Evolutionary conservation across 1,140 invertebrate genomes (phyloP).

Genomic region (Sycophaga agraensis): DNA sequence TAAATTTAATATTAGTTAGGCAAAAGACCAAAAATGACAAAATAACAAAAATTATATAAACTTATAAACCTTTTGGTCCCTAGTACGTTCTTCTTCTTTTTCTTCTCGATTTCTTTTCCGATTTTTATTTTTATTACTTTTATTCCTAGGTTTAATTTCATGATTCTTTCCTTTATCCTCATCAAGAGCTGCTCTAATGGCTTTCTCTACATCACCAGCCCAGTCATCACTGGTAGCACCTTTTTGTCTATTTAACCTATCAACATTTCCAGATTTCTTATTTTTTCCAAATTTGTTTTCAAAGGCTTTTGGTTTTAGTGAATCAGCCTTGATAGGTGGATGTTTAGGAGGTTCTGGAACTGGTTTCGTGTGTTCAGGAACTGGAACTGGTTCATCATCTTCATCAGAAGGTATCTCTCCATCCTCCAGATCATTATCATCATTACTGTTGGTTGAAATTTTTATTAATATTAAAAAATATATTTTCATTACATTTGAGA

Average conservation of each 20-base stretch:
- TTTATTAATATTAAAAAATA: neutral
- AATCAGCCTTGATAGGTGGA: constrained; percentile 32
- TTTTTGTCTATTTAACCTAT: constrained; percentile 50
- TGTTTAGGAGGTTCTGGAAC: constrained; percentile 23
- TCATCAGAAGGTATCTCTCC: constrained; percentile 66
- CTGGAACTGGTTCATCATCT: constrained; percentile 52
- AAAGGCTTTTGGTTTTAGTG: constrained; percentile 41
- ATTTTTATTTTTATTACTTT: constrained; percentile 43
- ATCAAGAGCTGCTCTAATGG: constrained; percentile 66
- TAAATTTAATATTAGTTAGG: no score
- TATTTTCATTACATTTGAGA: no score
- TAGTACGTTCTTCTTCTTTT: constrained; percentile 57
- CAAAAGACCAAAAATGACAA: no score
- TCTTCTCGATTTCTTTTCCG: constrained; percentile 53
- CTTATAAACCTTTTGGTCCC: constrained; percentile 46
- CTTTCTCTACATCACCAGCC: constrained; percentile 74
- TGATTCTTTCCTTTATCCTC: constrained; percentile 56
- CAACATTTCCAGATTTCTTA: constrained; percentile 40
- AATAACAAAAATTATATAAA: constrained; percentile 1
- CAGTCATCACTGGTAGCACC: constrained; percentile 66
- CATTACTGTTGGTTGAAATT: constrained; percentile 16
- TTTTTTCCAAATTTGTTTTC: constrained; percentile 48
- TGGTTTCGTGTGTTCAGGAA: constrained; percentile 36
- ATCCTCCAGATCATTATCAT: constrained; percentile 63
- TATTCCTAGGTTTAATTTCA: constrained; percentile 58